A percentile compares a stretch with the other conserved stretches of the same genome.
phyloP scores from a whole-genome alignment of 2,797 vertebrate species.

The Pempheris klunzingeri region DNA sequence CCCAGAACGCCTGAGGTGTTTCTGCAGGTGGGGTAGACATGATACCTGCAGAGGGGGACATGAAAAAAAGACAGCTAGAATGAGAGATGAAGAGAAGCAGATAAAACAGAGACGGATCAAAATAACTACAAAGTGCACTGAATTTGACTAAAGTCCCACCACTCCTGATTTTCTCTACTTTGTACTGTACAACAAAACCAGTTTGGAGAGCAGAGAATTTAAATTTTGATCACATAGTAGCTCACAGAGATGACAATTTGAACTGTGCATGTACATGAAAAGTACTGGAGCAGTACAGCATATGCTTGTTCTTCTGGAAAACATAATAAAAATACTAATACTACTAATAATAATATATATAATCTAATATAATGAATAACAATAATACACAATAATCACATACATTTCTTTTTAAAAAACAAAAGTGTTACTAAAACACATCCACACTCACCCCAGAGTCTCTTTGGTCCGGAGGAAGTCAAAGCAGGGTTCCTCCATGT shows the following conservation, averaged over 20 bases:
- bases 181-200: not conserved
- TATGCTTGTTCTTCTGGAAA: too few relatives aligned
- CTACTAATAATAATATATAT: too few relatives aligned
- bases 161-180: not conserved
- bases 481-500: constrained; percentile 98
- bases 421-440: not conserved
- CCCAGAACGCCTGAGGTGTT: constrained; percentile 96
- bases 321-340: too few relatives aligned
- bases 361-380: too few relatives aligned
- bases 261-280: constrained; percentile 18
- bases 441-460: constrained; percentile 89
- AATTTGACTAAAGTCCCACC: not conserved
- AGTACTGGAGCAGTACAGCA: not conserved
- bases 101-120: constrained; percentile 11
- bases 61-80: constrained; percentile 9
- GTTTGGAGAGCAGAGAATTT: not conserved
- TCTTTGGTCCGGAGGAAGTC: constrained; percentile 98
- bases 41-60: constrained; percentile 84
- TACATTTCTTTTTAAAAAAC: not conserved
- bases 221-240: constrained; percentile 1
- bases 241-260: not conserved
- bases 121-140: not conserved
- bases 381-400: not conserved
- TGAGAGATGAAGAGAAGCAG: constrained; percentile 8
- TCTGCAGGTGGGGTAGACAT: constrained; percentile 95